These are phyloP conservation scores for Colinus virginianus DNA, from an alignment of 2,113 vertebrate species.

Conservation along the genomic window DNA sequence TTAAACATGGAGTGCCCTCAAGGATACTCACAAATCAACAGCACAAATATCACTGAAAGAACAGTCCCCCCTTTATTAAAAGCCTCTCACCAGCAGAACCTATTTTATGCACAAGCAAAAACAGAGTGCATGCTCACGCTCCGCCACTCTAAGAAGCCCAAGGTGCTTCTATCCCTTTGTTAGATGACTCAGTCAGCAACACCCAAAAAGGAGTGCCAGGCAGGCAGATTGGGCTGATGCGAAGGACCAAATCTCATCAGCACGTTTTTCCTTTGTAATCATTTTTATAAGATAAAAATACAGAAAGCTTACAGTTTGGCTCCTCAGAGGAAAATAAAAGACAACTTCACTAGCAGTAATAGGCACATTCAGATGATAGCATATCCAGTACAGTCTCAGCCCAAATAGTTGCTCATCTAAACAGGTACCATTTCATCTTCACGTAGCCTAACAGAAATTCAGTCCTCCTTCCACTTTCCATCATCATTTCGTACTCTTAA, in stretches of 20 bases:
- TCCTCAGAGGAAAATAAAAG: neutral
- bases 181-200: neutral
- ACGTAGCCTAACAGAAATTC: neutral
- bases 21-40: neutral
- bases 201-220: neutral
- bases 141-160: neutral
- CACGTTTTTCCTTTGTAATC: neutral
- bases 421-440: neutral
- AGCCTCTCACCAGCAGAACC: neutral
- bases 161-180: neutral
- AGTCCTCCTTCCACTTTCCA: neutral
- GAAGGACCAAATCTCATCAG: neutral
- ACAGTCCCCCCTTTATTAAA: fast-evolving
- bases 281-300: neutral
- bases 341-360: neutral
- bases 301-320: neutral
- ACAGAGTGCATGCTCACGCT: neutral
- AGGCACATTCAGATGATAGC: neutral
- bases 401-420: neutral
- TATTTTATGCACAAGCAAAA: neutral
- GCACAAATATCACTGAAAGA: neutral
- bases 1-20: neutral
- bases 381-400: neutral
- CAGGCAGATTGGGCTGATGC: neutral
- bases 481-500: neutral